phyloP scores from a whole-genome alignment of 2,113 vertebrate species.

The Noturus placidus region DNA sequence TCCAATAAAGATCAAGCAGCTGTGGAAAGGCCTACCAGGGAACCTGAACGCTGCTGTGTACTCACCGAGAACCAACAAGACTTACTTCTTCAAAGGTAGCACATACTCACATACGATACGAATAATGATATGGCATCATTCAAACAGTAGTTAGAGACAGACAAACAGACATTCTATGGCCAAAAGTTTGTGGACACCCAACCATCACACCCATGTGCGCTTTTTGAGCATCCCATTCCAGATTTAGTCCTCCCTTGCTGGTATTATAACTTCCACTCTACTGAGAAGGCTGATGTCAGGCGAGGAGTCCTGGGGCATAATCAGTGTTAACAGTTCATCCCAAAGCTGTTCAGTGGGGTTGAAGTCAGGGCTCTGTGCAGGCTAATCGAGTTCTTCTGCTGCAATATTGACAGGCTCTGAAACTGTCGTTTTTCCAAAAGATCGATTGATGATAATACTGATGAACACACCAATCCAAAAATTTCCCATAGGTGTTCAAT shows the following conservation, averaged over 20 bases:
- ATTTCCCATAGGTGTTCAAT: not conserved
- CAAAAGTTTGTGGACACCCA: not conserved
- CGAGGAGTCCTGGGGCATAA: not conserved
- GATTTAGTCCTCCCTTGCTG: not conserved
- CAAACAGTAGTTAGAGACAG: not conserved
- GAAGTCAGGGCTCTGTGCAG: not conserved
- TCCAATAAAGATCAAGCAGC: conserved; percentile 70
- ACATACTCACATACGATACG: not conserved
- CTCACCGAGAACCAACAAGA: conserved; percentile 81
- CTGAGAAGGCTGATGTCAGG: not conserved
- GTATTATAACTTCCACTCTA: not conserved
- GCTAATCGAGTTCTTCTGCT: not conserved
- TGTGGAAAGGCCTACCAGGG: conserved; percentile 83
- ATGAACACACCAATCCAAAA: not conserved
- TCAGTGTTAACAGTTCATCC: not conserved
- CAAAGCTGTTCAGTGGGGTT: not conserved
- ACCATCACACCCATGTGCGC: not conserved
- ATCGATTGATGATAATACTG: not conserved
- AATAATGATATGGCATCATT: not conserved
- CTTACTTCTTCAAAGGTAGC: conserved; percentile 86
- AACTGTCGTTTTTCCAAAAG: not conserved
- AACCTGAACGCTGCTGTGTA: conserved; percentile 81
- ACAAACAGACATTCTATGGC: not conserved
- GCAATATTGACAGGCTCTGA: not conserved
- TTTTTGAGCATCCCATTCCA: not conserved